These are phyloP conservation scores for Galemys pyrenaicus DNA, from an alignment of 2,113 vertebrate genomes.

Conservation along the genomic window DNA sequence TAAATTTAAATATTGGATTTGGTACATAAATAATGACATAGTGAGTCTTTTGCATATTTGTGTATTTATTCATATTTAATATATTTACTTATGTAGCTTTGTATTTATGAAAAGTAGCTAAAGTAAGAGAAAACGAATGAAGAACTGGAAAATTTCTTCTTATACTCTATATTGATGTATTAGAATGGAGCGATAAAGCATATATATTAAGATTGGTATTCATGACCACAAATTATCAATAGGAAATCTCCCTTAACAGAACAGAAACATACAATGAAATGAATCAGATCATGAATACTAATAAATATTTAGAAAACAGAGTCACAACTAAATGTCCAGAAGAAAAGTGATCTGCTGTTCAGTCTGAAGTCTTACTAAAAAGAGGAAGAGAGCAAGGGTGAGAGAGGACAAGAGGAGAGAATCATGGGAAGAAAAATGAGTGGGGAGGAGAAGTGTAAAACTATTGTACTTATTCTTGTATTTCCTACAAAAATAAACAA, in stretches of 20 bases:
- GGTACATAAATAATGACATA: background rate
- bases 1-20: conserved; percentile 39
- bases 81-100: background rate
- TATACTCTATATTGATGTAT: background rate
- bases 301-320: background rate
- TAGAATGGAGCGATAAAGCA: background rate
- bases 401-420: background rate
- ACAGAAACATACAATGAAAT: background rate
- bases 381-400: background rate
- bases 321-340: background rate
- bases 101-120: background rate
- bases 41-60: background rate
- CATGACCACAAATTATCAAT: background rate
- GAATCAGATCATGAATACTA: background rate
- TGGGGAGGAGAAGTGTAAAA: background rate
- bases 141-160: background rate
- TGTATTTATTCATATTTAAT: too few relatives aligned
- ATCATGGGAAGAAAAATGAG: background rate
- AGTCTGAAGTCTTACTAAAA: conserved; percentile 5
- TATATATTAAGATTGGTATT: background rate
- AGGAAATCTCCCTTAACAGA: background rate
- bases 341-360: background rate
- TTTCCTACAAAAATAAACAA: background rate
- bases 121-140: background rate
- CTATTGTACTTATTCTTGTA: background rate